Evolutionary conservation across 2,113 vertebrate species (phyloP).

Genomic region (Hydropotes inermis): DNA sequence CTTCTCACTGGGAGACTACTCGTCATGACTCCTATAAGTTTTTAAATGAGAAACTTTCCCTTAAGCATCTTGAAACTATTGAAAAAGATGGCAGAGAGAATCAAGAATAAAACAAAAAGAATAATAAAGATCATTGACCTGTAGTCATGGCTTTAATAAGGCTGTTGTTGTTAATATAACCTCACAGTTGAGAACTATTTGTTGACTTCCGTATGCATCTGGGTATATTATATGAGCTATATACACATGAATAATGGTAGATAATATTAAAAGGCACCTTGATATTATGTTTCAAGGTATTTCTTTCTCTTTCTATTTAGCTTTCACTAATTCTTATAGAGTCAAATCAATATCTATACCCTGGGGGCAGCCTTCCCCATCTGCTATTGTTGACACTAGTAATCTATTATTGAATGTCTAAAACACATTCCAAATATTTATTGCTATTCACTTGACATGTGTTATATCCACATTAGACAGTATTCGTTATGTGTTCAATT

Average conservation of each 20-base stretch:
- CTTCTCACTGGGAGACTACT: background rate
- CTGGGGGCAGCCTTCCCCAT: background rate
- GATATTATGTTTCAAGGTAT: background rate
- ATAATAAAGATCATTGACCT: background rate
- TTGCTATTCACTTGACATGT: background rate
- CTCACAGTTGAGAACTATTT: background rate
- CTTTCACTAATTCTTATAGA: background rate
- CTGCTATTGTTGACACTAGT: background rate
- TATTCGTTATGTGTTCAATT: background rate
- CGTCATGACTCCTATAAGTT: background rate
- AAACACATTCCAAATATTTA: background rate
- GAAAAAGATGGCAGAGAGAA: background rate
- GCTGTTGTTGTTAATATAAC: background rate
- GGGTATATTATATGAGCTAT: background rate
- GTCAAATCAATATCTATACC: background rate
- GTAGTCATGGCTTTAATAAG: background rate
- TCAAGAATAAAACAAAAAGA: background rate
- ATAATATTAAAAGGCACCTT: background rate
- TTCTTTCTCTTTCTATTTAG: background rate
- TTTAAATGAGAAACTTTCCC: background rate
- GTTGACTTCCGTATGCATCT: background rate
- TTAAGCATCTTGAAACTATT: background rate
- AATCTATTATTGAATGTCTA: background rate
- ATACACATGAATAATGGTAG: background rate
- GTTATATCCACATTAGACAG: background rate